Conservation (phyloP, 2,888 invertebrate species). For the Chaitophorus viminalis region DNA sequence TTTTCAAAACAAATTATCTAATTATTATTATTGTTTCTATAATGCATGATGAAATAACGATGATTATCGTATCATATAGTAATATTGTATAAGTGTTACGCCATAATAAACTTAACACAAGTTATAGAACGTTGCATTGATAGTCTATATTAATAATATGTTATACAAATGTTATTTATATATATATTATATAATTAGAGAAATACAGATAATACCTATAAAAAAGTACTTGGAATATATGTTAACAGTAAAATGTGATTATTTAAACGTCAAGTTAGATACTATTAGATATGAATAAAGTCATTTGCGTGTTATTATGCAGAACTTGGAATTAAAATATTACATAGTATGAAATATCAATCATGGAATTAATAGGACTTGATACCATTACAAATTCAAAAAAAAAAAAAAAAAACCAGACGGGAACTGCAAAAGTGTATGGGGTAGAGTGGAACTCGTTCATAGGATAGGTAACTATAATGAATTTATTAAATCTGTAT, state of each 20-base stretch:
- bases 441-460: too few relatives aligned
- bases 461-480: too few relatives aligned
- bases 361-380: background rate
- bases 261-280: background rate
- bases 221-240: background rate
- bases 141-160: background rate
- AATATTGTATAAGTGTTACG: background rate
- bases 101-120: background rate
- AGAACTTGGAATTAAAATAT: background rate
- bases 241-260: background rate
- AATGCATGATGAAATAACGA: background rate
- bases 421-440: too few relatives aligned
- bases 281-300: background rate
- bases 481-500: too few relatives aligned
- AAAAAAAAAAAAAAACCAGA: too few relatives aligned
- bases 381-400: background rate
- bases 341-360: background rate
- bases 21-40: background rate
- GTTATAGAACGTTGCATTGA: background rate
- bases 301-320: background rate
- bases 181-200: background rate
- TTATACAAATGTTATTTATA: too few relatives aligned
- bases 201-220: too few relatives aligned
- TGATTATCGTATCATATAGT: background rate
- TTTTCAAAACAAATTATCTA: background rate